These are phyloP conservation scores for Eufriesea mexicana DNA, from an alignment of 1,140 invertebrate genomes.

Conservation along the genomic window DNA sequence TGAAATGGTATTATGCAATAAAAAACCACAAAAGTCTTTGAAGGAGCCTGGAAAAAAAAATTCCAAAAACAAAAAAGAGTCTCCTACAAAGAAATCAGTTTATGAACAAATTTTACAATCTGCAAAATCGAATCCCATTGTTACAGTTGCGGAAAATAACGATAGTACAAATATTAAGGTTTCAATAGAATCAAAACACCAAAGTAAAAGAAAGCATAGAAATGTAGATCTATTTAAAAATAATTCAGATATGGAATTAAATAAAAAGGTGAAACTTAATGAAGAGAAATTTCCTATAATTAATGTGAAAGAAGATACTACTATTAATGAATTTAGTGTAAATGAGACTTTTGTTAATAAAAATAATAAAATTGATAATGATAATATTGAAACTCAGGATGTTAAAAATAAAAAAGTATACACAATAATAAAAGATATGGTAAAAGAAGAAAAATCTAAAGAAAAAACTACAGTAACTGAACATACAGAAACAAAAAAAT, in stretches of 20 bases:
- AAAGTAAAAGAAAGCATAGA: conserved; percentile 42
- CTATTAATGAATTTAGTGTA: background rate
- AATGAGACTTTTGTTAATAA: conserved; percentile 7
- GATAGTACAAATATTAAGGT: conserved; percentile 23
- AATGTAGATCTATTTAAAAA: conserved; percentile 21
- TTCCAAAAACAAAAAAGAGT: conserved; percentile 40
- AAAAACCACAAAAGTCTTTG: conserved; percentile 20
- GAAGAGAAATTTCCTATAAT: background rate
- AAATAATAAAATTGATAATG: conserved; percentile 10
- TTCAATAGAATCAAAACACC: conserved; percentile 22
- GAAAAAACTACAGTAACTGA: background rate
- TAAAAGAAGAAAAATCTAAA: background rate
- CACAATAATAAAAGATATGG: background rate
- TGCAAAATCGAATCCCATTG: conserved; percentile 16
- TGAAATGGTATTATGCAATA: background rate
- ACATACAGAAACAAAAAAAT: conserved; percentile 16
- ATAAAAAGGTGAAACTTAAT: conserved; percentile 15
- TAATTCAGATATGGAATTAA: background rate
- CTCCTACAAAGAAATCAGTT: conserved; percentile 19
- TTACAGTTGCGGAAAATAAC: background rate
- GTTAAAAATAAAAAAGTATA: conserved; percentile 3
- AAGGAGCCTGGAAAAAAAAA: conserved; percentile 39
- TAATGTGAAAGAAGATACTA: background rate
- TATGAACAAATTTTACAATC: conserved; percentile 58
- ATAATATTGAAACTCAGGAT: conserved; percentile 13